A percentile compares a stretch with the other conserved stretches of the same genome.
These are phyloP conservation scores for Pycnomerus fuliginosus DNA, from an alignment of 2,888 invertebrate species.

Conservation along the genomic window DNA sequence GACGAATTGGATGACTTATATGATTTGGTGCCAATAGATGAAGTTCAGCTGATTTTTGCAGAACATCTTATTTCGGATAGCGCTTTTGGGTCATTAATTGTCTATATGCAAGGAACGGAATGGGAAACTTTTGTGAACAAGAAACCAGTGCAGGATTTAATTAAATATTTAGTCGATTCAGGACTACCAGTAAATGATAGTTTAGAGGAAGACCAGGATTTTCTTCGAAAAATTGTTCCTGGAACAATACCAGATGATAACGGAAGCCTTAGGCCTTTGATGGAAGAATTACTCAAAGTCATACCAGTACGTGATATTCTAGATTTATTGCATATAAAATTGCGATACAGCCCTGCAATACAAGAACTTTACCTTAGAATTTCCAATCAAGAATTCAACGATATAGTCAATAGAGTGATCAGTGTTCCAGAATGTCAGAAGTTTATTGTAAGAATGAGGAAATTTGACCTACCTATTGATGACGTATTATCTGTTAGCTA, in stretches of 20 bases:
- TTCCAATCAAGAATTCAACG: conserved; percentile 29
- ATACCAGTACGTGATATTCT: conserved; percentile 27
- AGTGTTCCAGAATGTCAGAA: not conserved
- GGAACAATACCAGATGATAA: conserved; percentile 9
- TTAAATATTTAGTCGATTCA: conserved; percentile 25
- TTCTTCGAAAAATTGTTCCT: conserved; percentile 21
- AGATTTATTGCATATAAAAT: conserved; percentile 26
- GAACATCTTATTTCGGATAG: conserved; percentile 31
- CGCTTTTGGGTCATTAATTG: conserved; percentile 31
- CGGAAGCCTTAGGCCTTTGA: conserved; percentile 14
- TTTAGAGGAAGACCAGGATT: conserved; percentile 22
- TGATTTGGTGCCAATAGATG: conserved; percentile 31
- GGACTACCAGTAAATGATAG: conserved; percentile 29
- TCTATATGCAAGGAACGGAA: conserved; percentile 35
- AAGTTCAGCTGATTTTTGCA: conserved; percentile 28
- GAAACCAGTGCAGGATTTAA: conserved; percentile 26
- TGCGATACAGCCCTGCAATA: conserved; percentile 32
- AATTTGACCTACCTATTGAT: conserved; percentile 2
- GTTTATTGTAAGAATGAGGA: no score
- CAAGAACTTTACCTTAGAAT: conserved; percentile 32
- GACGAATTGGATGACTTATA: conserved; percentile 27
- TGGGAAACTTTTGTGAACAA: conserved; percentile 26
- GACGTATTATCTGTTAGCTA: conserved; percentile 1
- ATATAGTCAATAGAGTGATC: no score
- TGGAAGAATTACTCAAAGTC: conserved; percentile 19